Conservation (phyloP, 2,797 vertebrate species). For the Labroides dimidiatus region DNA sequence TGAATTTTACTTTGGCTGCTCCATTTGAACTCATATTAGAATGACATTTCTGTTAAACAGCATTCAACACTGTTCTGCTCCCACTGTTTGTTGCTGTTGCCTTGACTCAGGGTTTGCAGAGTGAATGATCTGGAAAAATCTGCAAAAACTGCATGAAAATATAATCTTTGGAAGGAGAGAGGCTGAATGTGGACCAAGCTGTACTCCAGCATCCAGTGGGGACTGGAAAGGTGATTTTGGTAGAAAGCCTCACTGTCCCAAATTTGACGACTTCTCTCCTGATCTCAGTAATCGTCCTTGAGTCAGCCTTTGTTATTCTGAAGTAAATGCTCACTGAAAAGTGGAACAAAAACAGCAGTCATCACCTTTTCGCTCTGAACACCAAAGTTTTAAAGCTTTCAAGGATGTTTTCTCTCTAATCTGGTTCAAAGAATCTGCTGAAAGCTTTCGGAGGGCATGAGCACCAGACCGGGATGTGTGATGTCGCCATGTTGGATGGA, state of each 20-base stretch:
- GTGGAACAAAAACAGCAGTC: conserved; percentile 17
- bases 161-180: not conserved
- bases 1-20: not conserved
- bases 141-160: conserved; percentile 16
- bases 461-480: conserved; percentile 17
- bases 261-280: conserved; percentile 1
- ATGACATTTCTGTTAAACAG: too few species aligned
- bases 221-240: not conserved
- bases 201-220: conserved; percentile 4
- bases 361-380: too few species aligned
- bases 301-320: conserved; percentile 13
- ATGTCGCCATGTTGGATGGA: conserved; percentile 9
- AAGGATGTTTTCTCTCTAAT: conserved; percentile 30
- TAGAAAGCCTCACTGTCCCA: not conserved
- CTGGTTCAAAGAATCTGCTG: conserved; percentile 44
- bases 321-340: conserved; percentile 11
- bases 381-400: conserved; percentile 26
- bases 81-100: not conserved
- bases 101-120: not conserved
- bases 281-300: not conserved
- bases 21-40: too few species aligned
- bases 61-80: not conserved
- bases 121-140: conserved; percentile 5
- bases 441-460: conserved; percentile 38
- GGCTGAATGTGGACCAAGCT: conserved; percentile 16